Evolutionary conservation across 2,888 invertebrate species (phyloP).

Genomic region (Oconnorella tubifera): DNA sequence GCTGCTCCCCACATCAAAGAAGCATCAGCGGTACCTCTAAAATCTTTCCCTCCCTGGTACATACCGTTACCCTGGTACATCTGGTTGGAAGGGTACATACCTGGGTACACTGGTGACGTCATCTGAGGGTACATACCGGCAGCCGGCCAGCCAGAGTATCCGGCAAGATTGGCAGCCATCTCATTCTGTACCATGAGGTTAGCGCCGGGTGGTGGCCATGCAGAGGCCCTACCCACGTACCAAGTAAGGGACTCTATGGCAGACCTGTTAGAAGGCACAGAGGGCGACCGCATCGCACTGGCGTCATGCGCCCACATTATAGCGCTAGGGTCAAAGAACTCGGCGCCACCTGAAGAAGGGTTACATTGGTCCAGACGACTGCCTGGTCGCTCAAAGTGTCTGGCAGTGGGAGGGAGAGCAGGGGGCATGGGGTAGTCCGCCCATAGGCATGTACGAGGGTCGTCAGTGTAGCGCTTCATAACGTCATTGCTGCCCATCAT

Average conservation of each 20-base stretch:
- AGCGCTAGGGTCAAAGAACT: not conserved
- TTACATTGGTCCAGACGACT: too few relatives aligned
- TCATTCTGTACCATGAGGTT: not conserved
- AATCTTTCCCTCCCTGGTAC: constrained; percentile 1
- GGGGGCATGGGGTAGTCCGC: too few relatives aligned
- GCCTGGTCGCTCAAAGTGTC: too few relatives aligned
- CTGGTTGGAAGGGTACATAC: not conserved
- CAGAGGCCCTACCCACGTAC: constrained; percentile 2
- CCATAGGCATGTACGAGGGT: too few relatives aligned
- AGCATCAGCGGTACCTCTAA: too few relatives aligned
- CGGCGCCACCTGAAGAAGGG: not conserved
- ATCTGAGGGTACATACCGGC: not conserved
- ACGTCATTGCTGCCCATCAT: too few relatives aligned
- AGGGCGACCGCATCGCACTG: not conserved
- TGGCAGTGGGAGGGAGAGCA: too few relatives aligned
- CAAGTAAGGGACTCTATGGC: constrained; percentile 3
- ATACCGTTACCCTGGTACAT: not conserved
- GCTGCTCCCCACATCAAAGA: too few relatives aligned
- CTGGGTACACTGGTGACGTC: not conserved
- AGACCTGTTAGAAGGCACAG: not conserved
- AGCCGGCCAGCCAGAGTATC: not conserved
- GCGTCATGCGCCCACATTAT: not conserved
- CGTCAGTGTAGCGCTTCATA: too few relatives aligned
- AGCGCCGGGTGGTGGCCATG: not conserved
- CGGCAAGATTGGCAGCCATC: not conserved